Percentiles rank a stretch among this genome's conserved stretches.
Evolutionary conservation across 2,113 vertebrate genomes (phyloP).

Genomic region (Peromyscus leucopus): DNA sequence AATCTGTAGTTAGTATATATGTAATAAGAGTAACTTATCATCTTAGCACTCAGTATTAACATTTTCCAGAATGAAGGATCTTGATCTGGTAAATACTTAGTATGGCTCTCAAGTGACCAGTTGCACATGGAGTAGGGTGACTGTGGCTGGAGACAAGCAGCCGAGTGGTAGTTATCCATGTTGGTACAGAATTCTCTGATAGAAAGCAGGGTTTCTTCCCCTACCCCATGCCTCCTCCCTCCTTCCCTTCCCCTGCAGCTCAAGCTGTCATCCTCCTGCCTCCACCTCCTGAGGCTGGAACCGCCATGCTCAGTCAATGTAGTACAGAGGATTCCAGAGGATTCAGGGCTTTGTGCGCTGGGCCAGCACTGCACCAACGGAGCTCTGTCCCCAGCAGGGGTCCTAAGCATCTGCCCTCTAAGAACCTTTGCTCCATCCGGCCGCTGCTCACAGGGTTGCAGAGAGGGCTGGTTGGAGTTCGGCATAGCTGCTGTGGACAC

Average conservation of each 20-base stretch:
- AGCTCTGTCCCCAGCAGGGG: background rate
- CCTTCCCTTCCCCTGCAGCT: background rate
- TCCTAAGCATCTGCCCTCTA: background rate
- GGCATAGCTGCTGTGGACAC: background rate
- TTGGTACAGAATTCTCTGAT: rapidly evolving
- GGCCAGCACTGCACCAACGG: background rate
- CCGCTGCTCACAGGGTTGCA: background rate
- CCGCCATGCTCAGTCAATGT: background rate
- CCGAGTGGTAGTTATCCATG: background rate
- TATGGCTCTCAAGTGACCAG: background rate
- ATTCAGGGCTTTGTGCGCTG: no score
- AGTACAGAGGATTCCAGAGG: background rate
- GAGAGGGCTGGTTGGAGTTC: background rate
- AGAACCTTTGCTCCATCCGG: background rate
- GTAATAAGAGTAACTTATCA: background rate
- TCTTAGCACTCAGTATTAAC: background rate
- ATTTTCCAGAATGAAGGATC: background rate
- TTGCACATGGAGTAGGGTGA: no score
- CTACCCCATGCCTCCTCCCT: background rate
- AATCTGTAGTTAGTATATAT: background rate
- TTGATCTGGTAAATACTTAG: background rate
- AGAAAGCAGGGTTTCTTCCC: background rate
- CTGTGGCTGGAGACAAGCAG: background rate
- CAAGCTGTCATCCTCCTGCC: background rate
- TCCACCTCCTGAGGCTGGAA: background rate